Evolutionary conservation across 1,140 invertebrate genomes (phyloP), one percentile per base, ranked within the genome.

Genomic region (Achatina immaculata): DNA sequence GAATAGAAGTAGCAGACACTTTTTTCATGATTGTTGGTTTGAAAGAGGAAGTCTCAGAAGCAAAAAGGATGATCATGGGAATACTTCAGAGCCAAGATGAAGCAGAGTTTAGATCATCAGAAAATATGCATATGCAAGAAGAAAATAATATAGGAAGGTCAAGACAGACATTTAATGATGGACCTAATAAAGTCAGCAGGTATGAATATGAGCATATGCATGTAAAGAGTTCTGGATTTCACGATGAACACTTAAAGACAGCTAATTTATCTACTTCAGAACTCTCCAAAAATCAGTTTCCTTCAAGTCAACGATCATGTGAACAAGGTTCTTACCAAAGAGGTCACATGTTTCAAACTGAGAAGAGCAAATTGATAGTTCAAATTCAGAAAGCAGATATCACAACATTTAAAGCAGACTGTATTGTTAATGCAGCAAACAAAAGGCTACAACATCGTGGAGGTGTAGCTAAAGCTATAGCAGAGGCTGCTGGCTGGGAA

Each of bases 381-480:
- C 58, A 74, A 51, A 81, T 87, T 38, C 85, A 84, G 40, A 74
- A 81, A 75, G 96, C 95, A n/a, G 95, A 96, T 89, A 96, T 98
- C 31, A 96, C 96, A 0, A 93, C 92, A 65, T 91, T 97, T 11
- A 94, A 95, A 93, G 93, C 97, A 65, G 96, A 97, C 93, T 95
- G 94, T 0, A 96, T 98, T 88, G 96, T 97, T 0, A 98, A 97
- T 93, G 96, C 96, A 74, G 96, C 96, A 2, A 97, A 98, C 91
- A 93, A 92, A 14, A 88, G 89, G 28, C 91, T 98, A 31, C 88
- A 93, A 42, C 95, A 95, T 72, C 96, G 96, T 36, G 95, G 95
- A 58, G 96, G 96, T 91, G 82, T 97, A 42, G 96, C 97, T 92
- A 95, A 95, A 80, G 95, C 95, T 16, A 97, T 98, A 88, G 68